Percentiles rank a stretch among this genome's conserved stretches.
Conservation (phyloP, 64 coral and sea anemone species). For the Anthopleura sola region DNA sequence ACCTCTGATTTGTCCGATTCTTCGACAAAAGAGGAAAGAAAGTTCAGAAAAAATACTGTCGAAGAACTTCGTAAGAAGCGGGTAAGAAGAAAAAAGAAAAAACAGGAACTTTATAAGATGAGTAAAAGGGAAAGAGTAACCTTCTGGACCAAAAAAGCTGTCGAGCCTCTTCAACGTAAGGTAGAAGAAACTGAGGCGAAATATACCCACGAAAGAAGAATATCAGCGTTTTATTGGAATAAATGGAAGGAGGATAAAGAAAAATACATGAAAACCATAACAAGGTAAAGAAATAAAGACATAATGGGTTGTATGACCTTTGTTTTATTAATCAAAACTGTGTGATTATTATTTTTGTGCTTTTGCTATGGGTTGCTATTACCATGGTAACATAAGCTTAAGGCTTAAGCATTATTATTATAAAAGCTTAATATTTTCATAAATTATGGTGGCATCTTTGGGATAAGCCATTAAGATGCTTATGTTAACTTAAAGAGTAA, state of each 20-base stretch:
- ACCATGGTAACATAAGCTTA: too few relatives aligned
- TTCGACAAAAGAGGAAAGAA: neutral
- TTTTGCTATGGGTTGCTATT: too few relatives aligned
- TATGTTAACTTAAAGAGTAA: too few relatives aligned
- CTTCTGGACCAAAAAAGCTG: neutral
- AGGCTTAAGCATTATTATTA: too few relatives aligned
- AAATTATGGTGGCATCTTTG: too few relatives aligned
- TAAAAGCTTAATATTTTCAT: too few relatives aligned
- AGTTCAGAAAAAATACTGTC: neutral
- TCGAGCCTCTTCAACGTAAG: neutral
- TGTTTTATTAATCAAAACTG: too few relatives aligned
- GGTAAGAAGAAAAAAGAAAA: neutral
- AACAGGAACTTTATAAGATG: neutral
- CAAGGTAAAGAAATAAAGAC: neutral
- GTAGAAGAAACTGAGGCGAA: neutral
- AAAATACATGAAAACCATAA: neutral
- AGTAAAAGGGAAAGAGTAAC: neutral
- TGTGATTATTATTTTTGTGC: too few relatives aligned
- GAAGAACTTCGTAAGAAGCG: neutral
- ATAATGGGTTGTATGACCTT: too few relatives aligned
- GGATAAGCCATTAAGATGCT: too few relatives aligned
- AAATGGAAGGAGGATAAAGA: neutral
- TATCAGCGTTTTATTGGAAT: neutral
- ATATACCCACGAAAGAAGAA: neutral
- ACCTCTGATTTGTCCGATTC: neutral